A percentile compares a stretch with the other conserved stretches of the same genome.
Conservation (phyloP, 2,888 invertebrate genomes). For the Drosophila seclusa region DNA sequence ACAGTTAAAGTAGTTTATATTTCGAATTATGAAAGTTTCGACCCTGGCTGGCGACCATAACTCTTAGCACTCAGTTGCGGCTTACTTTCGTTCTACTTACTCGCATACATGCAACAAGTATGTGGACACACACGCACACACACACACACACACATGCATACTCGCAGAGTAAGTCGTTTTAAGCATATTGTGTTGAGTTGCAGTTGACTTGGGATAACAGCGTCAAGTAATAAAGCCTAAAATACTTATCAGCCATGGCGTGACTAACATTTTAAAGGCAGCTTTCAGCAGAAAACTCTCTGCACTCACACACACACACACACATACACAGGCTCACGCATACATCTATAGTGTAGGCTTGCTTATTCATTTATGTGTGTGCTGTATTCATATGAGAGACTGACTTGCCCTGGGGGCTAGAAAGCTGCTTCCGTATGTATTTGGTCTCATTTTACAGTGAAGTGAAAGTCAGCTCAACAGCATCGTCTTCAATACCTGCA, state of each 20-base stretch:
- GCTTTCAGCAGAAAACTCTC: slow-evolving; percentile 53
- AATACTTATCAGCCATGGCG: slow-evolving; percentile 71
- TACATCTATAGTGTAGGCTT: slow-evolving; percentile 15
- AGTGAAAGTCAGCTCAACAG: slow-evolving; percentile 67
- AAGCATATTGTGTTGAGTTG: slow-evolving; percentile 58
- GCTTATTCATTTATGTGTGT: slow-evolving; percentile 2
- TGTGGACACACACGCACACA: slow-evolving; percentile 17
- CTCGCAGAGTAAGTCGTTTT: slow-evolving; percentile 25
- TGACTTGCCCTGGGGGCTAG: slow-evolving; percentile 43
- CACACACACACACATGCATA: slow-evolving; percentile 1
- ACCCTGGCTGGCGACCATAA: slow-evolving; percentile 29
- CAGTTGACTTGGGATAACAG: slow-evolving; percentile 63
- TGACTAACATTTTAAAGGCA: slow-evolving; percentile 74
- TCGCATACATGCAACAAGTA: slow-evolving; percentile 63
- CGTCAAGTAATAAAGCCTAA: slow-evolving; percentile 67
- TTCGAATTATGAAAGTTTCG: slow-evolving; percentile 71
- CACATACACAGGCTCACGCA: not conserved
- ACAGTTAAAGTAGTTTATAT: slow-evolving; percentile 76
- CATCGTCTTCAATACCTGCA: slow-evolving; percentile 58
- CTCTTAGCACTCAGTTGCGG: slow-evolving; percentile 42
- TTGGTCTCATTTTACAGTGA: slow-evolving; percentile 65
- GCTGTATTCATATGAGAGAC: slow-evolving; percentile 20
- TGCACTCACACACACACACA: slow-evolving; percentile 2
- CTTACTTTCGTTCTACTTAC: slow-evolving; percentile 17
- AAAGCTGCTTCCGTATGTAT: slow-evolving; percentile 63